phyloP scores from a whole-genome alignment of 2,888 invertebrate genomes.

The Drosophila multiciliata region DNA sequence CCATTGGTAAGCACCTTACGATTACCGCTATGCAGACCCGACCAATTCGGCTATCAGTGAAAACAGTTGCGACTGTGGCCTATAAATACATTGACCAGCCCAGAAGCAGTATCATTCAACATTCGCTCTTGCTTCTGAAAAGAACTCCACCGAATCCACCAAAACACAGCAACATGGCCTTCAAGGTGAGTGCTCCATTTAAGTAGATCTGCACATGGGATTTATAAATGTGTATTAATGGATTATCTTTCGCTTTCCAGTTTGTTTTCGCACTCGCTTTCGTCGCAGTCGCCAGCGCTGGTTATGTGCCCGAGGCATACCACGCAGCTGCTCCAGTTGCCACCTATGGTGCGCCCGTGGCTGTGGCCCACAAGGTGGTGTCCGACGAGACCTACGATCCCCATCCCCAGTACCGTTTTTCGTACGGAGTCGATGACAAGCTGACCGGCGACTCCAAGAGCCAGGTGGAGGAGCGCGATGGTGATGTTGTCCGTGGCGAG shows the following conservation, averaged over 20 bases:
- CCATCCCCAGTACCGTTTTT: conserved; percentile 83
- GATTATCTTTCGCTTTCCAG: conserved; percentile 61
- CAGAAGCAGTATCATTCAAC: conserved; percentile 71
- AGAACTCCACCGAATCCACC: conserved; percentile 65
- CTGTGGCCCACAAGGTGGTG: conserved; percentile 76
- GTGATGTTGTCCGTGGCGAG: conserved; percentile 83
- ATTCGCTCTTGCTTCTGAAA: conserved; percentile 64
- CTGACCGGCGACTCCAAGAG: conserved; percentile 83
- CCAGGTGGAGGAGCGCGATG: conserved; percentile 83
- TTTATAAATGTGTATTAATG: conserved; percentile 19
- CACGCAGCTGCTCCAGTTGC: conserved; percentile 70
- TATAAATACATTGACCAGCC: conserved; percentile 67
- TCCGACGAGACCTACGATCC: conserved; percentile 77
- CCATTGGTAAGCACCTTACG: conserved; percentile 70
- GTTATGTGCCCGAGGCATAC: conserved; percentile 71
- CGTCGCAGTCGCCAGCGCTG: conserved; percentile 80
- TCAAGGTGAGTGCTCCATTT: conserved; percentile 72
- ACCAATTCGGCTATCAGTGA: conserved; percentile 51
- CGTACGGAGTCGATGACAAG: conserved; percentile 82
- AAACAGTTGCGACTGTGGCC: conserved; percentile 47
- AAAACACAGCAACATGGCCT: conserved; percentile 74
- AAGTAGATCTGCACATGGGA: conserved; percentile 23
- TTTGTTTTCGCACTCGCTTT: conserved; percentile 80
- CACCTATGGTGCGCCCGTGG: conserved; percentile 66
- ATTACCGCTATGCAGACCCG: conserved; percentile 50